Percentiles rank a stretch among this genome's conserved stretches.
Evolutionary conservation across 2,797 vertebrate species (phyloP).

Genomic region (Pseudomugil tenellus): DNA sequence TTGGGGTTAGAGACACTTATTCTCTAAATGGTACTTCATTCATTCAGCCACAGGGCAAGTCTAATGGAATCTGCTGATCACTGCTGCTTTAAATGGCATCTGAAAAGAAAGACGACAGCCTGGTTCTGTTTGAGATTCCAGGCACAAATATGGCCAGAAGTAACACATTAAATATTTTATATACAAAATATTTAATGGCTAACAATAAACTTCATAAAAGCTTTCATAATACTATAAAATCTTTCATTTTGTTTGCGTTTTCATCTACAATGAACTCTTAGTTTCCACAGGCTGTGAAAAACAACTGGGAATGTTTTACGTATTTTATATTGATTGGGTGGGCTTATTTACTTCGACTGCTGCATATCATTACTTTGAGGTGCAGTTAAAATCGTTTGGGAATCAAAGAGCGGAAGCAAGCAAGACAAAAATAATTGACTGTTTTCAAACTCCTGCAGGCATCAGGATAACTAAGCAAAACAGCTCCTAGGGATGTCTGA

Average conservation of each 20-base stretch:
- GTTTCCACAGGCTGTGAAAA: constrained; percentile 72
- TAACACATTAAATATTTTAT: constrained; percentile 69
- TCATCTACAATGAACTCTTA: constrained; percentile 74
- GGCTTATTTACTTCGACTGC: constrained; percentile 84
- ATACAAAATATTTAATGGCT: constrained; percentile 73
- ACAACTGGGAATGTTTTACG: constrained; percentile 73
- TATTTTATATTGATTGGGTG: constrained; percentile 81
- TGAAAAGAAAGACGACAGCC: constrained; percentile 52
- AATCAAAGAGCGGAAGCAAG: constrained; percentile 84
- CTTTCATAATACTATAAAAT: constrained; percentile 75
- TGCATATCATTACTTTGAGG: constrained; percentile 80
- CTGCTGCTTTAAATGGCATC: constrained; percentile 72
- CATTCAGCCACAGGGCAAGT: constrained; percentile 81
- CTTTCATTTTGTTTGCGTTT: constrained; percentile 76
- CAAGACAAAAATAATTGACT: constrained; percentile 87
- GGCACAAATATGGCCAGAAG: constrained; percentile 70
- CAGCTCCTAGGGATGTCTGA: constrained; percentile 77
- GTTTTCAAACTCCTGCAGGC: constrained; percentile 83
- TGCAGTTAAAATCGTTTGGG: constrained; percentile 80
- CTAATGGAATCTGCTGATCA: constrained; percentile 83
- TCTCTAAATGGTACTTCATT: constrained; percentile 81
- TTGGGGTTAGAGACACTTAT: constrained; percentile 79
- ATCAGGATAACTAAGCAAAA: constrained; percentile 80
- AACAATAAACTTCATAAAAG: constrained; percentile 73
- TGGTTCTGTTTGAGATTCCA: constrained; percentile 65